Evolutionary conservation across 2,888 invertebrate species (phyloP), one percentile per base, ranked within the genome.

Genomic region (Polydesmus complanatus): DNA sequence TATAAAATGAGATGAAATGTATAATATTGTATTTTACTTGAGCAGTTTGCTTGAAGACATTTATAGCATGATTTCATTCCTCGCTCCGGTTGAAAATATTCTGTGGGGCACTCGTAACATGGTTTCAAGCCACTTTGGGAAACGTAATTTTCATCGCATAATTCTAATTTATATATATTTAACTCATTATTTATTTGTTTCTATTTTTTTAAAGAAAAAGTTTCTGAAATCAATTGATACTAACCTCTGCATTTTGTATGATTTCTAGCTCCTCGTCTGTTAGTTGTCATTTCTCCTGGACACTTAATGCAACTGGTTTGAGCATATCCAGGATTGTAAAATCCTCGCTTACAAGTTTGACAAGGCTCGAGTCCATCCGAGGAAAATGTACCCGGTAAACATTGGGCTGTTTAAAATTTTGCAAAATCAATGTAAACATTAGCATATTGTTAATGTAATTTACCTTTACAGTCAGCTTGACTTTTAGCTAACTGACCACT

Each of bases 191-290:
- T 14, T 14, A 51, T 5, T n/a, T n/a, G n/a, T 22, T 51, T 14
- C 5, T 51, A 22, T 51, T 5, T 8, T 51, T 22, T 19, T 51
- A 14, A n/a, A 51, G 8, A 5, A 22, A 19, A 51, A 11, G 5
- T 58, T 14, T 58, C 19, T n/a, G 22, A 52, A 47, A 11, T 8
- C 1, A 19, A 37, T 8, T 37, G 37, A 37, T 37, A 37, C 37
- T 37, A 70, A 82, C 83, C 76, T 74, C 77, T 77, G 68, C 84
- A 84, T 62, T 81, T 79, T 1, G 71, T 69, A 2, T 70, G 53
- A 23, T 64, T 65, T 52, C 71, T 67, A 3, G 72, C 66, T 1
- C 76, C 77, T 60, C 76, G 66, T 55, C 70, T 68, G 60, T 67
- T 67, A 1, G 78, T 77, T 14, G 74, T 74, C 22, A 68, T 71